Evolutionary conservation across 2,113 vertebrate genomes (phyloP), one percentile per base, ranked within the genome.

Genomic region (Cichladusa arquata): DNA sequence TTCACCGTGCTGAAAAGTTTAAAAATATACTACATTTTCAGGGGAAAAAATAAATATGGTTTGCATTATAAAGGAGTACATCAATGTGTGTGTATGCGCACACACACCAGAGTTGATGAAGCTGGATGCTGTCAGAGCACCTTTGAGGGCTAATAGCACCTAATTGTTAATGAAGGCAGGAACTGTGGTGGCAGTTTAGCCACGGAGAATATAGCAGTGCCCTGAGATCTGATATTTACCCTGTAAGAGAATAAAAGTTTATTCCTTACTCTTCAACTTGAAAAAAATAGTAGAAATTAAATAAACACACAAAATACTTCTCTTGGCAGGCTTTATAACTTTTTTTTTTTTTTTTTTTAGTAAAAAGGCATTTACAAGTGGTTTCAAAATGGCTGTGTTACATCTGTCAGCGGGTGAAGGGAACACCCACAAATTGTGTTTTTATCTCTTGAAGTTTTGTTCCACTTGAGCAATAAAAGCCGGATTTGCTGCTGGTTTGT

Each of bases 401-500:
- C 96, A 97, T 97, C 97, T 97, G 96, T 97, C 96, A 97, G 95
- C 96, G 92, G 90, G 83, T 97, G 76, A 95, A 94, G 95, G 95
- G 97, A 97, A 97, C 96, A 97, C 97, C 97, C 97, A 97, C 96
- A 97, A 97, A 96, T 96, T 96, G 95, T 96, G 96, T 95, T 97
- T 97, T 95, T 96, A 97, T 93, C 94, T 96, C 95, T 90, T 96
- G 93, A 96, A 96, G 94, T 97, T 96, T 94, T 97, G 96, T 97
- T 97, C 96, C 96, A 97, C 96, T 96, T 93, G 90, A 94, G 95
- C 95, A 96, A 96, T 97, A 96, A 96, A 97, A 96, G 94, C 79
- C 67, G 78, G 92, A 94, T 96, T 95, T 61, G 24, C 90, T 95
- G 94, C 92, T 96, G 88, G 78, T 93, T 93, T 96, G 90, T 95